Conservation (phyloP, 2,888 invertebrate genomes). For the Taphrorychus bicolor region DNA sequence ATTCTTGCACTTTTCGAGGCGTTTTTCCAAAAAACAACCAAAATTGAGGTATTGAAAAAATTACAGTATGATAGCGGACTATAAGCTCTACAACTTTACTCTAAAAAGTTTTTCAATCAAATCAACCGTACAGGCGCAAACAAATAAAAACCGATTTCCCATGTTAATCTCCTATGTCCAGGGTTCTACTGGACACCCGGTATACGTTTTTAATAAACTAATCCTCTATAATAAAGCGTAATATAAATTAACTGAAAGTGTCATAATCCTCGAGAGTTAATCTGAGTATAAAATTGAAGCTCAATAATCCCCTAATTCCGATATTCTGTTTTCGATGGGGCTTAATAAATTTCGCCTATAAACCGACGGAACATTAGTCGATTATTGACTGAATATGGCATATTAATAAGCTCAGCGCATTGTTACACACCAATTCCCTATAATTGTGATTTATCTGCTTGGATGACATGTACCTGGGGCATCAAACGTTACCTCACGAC, state of each 20-base stretch:
- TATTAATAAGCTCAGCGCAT: background rate
- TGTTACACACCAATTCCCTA: background rate
- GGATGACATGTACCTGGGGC: background rate
- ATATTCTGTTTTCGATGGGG: slow-evolving; percentile 10
- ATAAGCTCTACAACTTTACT: no score
- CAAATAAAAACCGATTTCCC: no score
- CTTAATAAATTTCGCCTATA: slow-evolving; percentile 5
- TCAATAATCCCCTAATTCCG: slow-evolving; percentile 1
- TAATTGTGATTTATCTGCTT: background rate
- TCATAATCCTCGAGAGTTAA: slow-evolving; percentile 5
- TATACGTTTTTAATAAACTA: background rate
- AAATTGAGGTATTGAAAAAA: no score
- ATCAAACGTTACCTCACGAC: background rate
- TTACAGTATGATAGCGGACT: no score
- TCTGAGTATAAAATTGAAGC: slow-evolving; percentile 4
- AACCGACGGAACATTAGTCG: slow-evolving; percentile 1
- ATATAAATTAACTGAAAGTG: background rate
- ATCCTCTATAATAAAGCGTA: background rate
- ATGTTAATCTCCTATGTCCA: background rate
- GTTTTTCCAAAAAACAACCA: no score
- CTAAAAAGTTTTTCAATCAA: no score
- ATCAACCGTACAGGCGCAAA: no score
- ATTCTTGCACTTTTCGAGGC: no score
- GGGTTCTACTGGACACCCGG: background rate
- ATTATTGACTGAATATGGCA: slow-evolving; percentile 6